phyloP scores from a whole-genome alignment of 1,140 invertebrate species.

The Lepidurus packardi region DNA sequence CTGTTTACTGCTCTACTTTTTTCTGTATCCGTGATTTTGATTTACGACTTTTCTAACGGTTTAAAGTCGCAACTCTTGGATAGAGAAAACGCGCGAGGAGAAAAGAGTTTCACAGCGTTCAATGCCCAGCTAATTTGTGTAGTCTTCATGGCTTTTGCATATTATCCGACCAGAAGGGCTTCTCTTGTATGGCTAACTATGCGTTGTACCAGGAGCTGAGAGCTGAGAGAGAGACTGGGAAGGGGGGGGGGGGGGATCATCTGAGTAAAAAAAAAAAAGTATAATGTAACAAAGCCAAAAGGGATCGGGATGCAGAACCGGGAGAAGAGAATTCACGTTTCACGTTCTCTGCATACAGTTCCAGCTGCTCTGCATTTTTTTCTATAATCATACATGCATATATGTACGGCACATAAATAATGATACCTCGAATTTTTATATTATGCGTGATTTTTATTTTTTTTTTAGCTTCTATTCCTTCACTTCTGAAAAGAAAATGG shows the following conservation, averaged over 20 bases:
- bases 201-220: conserved; percentile 5
- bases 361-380: conserved; percentile 18
- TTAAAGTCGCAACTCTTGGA: conserved; percentile 13
- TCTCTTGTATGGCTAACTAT: neutral
- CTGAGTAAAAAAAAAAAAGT: neutral
- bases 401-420: conserved; percentile 1
- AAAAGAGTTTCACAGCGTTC: conserved; percentile 19
- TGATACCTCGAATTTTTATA: neutral
- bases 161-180: conserved; percentile 13
- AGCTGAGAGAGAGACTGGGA: neutral
- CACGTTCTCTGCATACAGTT: conserved; percentile 5
- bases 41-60: conserved; percentile 22
- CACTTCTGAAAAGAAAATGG: no score
- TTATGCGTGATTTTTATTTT: neutral
- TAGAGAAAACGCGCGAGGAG: neutral
- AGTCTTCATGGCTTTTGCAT: conserved; percentile 13
- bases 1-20: conserved; percentile 11
- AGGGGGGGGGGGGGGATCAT: neutral
- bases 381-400: neutral
- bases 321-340: neutral
- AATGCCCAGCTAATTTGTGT: conserved; percentile 14
- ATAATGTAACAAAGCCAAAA: neutral
- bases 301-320: neutral
- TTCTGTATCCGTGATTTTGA: conserved; percentile 10
- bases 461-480: no score